These are phyloP conservation scores for Apoda limacodes DNA, from an alignment of 2,888 invertebrate species.

Conservation along the genomic window DNA sequence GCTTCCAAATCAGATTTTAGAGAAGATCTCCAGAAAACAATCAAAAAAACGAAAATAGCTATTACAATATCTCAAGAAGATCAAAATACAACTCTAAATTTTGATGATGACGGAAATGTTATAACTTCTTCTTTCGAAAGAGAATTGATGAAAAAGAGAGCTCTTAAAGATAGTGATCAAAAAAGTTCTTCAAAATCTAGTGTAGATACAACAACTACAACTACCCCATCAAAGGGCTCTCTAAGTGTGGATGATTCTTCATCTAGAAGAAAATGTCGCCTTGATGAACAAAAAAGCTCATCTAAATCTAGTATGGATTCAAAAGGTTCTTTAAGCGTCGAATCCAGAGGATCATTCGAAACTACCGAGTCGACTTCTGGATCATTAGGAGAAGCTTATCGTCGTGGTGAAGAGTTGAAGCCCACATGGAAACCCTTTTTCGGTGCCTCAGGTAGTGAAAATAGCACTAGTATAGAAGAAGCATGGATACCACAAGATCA, in stretches of 20 bases:
- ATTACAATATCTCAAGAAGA: constrained; percentile 68
- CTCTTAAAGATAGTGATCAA: constrained; percentile 55
- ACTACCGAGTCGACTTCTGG: constrained; percentile 81
- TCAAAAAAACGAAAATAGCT: constrained; percentile 63
- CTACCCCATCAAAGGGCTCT: constrained; percentile 61
- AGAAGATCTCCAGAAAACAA: constrained; percentile 59
- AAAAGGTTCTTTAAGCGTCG: constrained; percentile 73
- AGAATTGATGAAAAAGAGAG: constrained; percentile 51
- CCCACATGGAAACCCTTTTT: constrained; percentile 88
- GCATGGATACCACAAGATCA: constrained; percentile 83
- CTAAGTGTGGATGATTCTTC: constrained; percentile 65
- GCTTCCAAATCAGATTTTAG: constrained; percentile 59
- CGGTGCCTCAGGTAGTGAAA: constrained; percentile 81
- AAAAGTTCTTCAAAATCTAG: constrained; percentile 72
- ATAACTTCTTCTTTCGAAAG: constrained; percentile 58
- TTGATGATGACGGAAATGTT: constrained; percentile 62
- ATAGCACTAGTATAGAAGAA: constrained; percentile 88
- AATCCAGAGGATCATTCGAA: constrained; percentile 79
- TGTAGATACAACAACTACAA: constrained; percentile 62
- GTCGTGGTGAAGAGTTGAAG: constrained; percentile 78
- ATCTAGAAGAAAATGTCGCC: constrained; percentile 49
- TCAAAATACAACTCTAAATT: constrained; percentile 63
- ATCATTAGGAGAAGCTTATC: constrained; percentile 76
- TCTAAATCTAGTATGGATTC: constrained; percentile 76
- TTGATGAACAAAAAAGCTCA: constrained; percentile 65